Evolutionary conservation across 2,888 invertebrate genomes (phyloP), one percentile per base, ranked within the genome.

Genomic region (Nemoura dubitans): DNA sequence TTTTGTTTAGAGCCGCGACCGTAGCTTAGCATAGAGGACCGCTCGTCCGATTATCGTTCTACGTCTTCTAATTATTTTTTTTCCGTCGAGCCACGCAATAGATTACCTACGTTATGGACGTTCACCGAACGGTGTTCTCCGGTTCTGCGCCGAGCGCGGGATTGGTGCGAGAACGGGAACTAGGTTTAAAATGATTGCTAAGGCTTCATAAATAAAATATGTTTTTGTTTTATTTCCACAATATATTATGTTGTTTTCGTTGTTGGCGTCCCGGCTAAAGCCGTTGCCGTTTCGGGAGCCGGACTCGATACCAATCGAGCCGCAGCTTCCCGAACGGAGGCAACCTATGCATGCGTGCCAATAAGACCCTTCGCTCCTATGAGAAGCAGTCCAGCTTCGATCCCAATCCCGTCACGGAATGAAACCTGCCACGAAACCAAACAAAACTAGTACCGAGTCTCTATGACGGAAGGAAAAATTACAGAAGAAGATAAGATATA

Each of bases 201-300:
- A 59, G 59, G 10, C 59, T 59, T 59, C 59, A 21, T 59, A 59
- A 59, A 59, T 59, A 59, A 59, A 59, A 59, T 59, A 59, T 59
- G 59, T 59, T 59, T 59, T 21, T 59, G 59, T 59, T 59, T 59
- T 59, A 59, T 59, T 59, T 59, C 59, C 59, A 59, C 59, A 59
- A 59, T 59, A 59, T 59, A 59, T 59, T 7, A 21, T 21, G 59
- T 59, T 59, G 59, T 59, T 21, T 7, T 59, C 14, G 3, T 21
- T 21, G 59, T 21, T n/a, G n/a, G n/a, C n/a, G n/a, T n/a, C n/a
- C n/a, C n/a, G n/a, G n/a, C n/a, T n/a, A n/a, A n/a, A n/a, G n/a
- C n/a, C n/a, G 59, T 16, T 59, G 59, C 16, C 21, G 10, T 21
- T 59, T 59, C 16, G 59, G 21, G 14, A 7, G 59, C 59, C 59